A percentile compares a stretch with the other conserved stretches of the same genome.
Conservation (phyloP, 2,113 vertebrate species). For the Oxygymnocypris stewartii region DNA sequence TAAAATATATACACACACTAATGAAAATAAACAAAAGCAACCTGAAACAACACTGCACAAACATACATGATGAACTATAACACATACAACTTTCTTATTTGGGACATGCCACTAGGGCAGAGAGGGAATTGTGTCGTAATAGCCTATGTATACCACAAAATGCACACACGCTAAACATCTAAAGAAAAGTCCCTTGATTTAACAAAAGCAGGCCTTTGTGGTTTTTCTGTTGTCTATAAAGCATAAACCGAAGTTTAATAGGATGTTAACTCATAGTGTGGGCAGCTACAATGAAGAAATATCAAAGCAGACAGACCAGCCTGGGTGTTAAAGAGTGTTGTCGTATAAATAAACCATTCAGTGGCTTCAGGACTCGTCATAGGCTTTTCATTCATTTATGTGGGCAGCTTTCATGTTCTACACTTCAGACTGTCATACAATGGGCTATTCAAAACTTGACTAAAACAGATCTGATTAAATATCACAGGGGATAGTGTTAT, state of each 20-base stretch:
- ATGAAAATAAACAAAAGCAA: slow-evolving; percentile 31
- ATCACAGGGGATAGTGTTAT: slow-evolving; percentile 13
- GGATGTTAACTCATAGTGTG: slow-evolving; percentile 2
- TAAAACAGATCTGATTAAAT: slow-evolving; percentile 9
- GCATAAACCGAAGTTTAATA: slow-evolving; percentile 13
- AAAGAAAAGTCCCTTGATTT: slow-evolving; percentile 16
- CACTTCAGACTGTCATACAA: not conserved
- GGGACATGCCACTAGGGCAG: not conserved
- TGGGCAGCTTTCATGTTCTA: not conserved
- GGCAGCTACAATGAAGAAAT: not conserved
- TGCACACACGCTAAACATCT: not conserved
- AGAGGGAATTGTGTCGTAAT: not conserved
- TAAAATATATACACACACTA: slow-evolving; percentile 71
- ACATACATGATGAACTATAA: slow-evolving; percentile 50
- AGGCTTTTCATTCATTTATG: slow-evolving; percentile 3
- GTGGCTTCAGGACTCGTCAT: not conserved
- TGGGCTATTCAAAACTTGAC: slow-evolving; percentile 19
- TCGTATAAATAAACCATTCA: slow-evolving; percentile 15
- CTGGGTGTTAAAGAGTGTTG: slow-evolving; percentile 17
- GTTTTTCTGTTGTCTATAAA: slow-evolving; percentile 29
- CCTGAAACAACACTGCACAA: slow-evolving; percentile 54
- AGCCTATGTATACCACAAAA: slow-evolving; percentile 4
- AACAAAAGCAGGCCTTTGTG: slow-evolving; percentile 33
- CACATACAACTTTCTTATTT: not conserved
- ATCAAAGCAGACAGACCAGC: slow-evolving; percentile 27